phyloP scores from a whole-genome alignment of 2,797 vertebrate species.

The Decapterus maruadsi region DNA sequence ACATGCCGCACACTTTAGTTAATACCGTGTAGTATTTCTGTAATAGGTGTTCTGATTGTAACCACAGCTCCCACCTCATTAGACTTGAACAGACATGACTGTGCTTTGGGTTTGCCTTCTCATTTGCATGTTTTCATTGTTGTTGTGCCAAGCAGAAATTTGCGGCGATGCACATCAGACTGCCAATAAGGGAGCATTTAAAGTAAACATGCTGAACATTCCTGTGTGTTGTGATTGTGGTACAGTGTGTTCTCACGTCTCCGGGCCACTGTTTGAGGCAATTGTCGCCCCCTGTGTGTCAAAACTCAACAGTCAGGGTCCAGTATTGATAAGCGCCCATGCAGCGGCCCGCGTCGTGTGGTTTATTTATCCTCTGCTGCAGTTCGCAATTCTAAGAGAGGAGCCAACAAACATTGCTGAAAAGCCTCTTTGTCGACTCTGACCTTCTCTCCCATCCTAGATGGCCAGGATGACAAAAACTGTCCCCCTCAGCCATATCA shows the following conservation, averaged over 20 bases:
- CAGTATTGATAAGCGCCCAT: constrained; percentile 69
- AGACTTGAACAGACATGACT: constrained; percentile 49
- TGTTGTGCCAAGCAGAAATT: constrained; percentile 50
- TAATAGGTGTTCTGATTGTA: constrained; percentile 63
- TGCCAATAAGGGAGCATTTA: constrained; percentile 37
- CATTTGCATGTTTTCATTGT: constrained; percentile 70
- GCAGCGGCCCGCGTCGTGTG: constrained; percentile 19
- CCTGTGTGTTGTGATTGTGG: constrained; percentile 65
- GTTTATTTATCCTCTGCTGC: constrained; percentile 85
- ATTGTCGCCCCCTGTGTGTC: constrained; percentile 4
- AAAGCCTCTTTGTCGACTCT: constrained; percentile 72
- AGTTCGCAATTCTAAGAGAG: constrained; percentile 72
- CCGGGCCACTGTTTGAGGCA: constrained; percentile 20
- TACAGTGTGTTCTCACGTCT: constrained; percentile 49
- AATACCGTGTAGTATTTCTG: constrained; percentile 59
- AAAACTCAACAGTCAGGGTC: constrained; percentile 36
- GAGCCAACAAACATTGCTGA: constrained; percentile 60
- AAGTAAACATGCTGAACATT: constrained; percentile 61
- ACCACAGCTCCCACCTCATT: constrained; percentile 64
- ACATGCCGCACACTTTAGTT: constrained; percentile 48
- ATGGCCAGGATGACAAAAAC: no score
- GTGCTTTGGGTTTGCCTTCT: constrained; percentile 33
- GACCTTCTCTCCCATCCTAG: constrained; percentile 54
- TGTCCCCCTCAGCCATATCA: no score
- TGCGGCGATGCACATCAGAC: constrained; percentile 50